Evolutionary conservation across 2,797 vertebrate genomes (phyloP).

Genomic region (Acipenser oxyrinchus): DNA sequence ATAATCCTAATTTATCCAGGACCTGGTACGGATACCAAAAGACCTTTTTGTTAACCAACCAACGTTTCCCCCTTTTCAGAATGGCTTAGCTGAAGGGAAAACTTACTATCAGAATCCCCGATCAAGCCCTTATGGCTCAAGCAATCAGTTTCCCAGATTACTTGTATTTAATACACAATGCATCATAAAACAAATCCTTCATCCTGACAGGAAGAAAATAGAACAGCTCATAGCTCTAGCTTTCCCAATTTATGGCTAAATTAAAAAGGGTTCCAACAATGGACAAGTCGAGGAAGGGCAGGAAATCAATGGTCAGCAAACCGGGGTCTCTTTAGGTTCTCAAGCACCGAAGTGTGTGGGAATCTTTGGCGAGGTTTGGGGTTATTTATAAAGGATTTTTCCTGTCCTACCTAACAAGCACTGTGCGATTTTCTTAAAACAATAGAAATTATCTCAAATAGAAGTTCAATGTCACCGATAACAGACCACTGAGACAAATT

Average conservation of each 20-base stretch:
- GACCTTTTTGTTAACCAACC: constrained; percentile 50
- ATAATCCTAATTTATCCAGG: constrained; percentile 48
- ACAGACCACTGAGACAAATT: constrained; percentile 68
- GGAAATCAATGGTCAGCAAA: constrained; percentile 81
- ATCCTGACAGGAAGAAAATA: constrained; percentile 99
- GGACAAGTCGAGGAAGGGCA: constrained; percentile 76
- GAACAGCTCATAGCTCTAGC: constrained; percentile 92
- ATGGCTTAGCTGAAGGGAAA: constrained; percentile 26
- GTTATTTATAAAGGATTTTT: constrained; percentile 82
- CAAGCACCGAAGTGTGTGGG: constrained; percentile 70
- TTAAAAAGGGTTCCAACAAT: constrained; percentile 86
- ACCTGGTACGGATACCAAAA: constrained; percentile 47
- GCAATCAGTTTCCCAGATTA: constrained; percentile 95
- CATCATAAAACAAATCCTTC: constrained; percentile 99
- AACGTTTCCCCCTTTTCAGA: constrained; percentile 58
- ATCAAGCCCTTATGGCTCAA: constrained; percentile 68
- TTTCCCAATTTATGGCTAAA: constrained; percentile 97
- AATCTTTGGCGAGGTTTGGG: constrained; percentile 67
- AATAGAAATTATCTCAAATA: constrained; percentile 86
- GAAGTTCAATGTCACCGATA: constrained; percentile 89
- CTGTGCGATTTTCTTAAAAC: constrained; percentile 65
- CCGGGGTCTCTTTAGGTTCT: constrained; percentile 70
- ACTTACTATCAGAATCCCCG: constrained; percentile 56
- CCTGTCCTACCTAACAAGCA: constrained; percentile 73
- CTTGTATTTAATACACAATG: constrained; percentile 99